phyloP scores from a whole-genome alignment of 1,140 invertebrate species.

The Phocides pigmalion region DNA sequence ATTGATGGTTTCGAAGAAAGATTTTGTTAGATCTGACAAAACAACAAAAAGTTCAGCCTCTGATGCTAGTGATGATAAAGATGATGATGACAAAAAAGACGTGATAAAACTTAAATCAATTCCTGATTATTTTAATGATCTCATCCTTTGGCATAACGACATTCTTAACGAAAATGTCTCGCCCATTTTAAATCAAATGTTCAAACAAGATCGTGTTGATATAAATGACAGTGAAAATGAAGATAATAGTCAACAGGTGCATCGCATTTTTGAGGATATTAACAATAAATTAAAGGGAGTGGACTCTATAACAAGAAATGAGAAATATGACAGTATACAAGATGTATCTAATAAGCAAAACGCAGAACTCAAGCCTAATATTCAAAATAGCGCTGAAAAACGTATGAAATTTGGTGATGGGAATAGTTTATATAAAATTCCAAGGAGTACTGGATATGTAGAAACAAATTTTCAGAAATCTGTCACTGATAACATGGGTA shows the following conservation, averaged over 20 bases:
- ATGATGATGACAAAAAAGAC: neutral
- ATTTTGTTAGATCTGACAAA: neutral
- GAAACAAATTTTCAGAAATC: too few relatives aligned
- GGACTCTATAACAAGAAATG: too few relatives aligned
- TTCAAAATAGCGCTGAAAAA: too few relatives aligned
- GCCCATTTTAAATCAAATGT: neutral
- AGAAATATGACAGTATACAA: too few relatives aligned
- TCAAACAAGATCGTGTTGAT: neutral
- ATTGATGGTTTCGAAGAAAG: neutral
- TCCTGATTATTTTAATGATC: conserved; percentile 49
- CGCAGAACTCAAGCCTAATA: too few relatives aligned
- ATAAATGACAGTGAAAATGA: neutral
- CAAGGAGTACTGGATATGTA: too few relatives aligned
- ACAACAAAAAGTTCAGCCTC: neutral
- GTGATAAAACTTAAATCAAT: neutral
- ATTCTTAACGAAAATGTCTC: conserved; percentile 34
- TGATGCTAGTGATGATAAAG: neutral
- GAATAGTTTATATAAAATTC: too few relatives aligned
- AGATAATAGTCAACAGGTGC: neutral
- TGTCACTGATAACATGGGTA: too few relatives aligned
- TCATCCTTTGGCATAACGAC: conserved; percentile 53
- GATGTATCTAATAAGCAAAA: too few relatives aligned
- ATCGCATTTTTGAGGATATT: too few relatives aligned
- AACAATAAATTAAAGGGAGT: too few relatives aligned
- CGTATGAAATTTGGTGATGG: too few relatives aligned